Percentiles rank a stretch among this genome's conserved stretches.
phyloP scores from a whole-genome alignment of 2,797 vertebrate species.

The Nannoperca australis region DNA sequence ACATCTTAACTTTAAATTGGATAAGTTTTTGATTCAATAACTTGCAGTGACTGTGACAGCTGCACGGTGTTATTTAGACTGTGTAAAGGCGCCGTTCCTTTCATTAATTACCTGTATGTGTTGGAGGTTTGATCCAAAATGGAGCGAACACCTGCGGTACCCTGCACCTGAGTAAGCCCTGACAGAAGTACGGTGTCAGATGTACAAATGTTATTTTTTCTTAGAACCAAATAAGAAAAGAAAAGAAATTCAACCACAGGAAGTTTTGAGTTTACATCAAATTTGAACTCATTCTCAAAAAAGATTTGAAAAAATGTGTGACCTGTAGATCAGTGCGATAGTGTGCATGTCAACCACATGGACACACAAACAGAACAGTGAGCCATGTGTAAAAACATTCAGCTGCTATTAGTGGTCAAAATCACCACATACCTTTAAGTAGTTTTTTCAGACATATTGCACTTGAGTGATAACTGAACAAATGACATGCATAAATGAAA shows the following conservation, averaged over 20 bases:
- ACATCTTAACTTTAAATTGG: slow-evolving; percentile 55
- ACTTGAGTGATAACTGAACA: not conserved
- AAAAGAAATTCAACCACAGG: too few species aligned
- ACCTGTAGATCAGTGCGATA: not conserved
- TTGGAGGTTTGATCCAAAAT: slow-evolving; percentile 14
- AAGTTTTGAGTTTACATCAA: not conserved
- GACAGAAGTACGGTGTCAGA: not conserved
- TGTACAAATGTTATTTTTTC: not conserved
- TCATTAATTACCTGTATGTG: not conserved
- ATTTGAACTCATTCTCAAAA: not conserved
- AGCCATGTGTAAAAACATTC: not conserved
- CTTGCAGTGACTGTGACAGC: slow-evolving; percentile 9
- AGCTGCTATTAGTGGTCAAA: too few species aligned
- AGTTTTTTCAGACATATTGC: not conserved
- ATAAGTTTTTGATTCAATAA: slow-evolving; percentile 51
- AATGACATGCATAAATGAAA: not conserved
- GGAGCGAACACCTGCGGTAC: not conserved
- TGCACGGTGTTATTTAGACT: slow-evolving; percentile 1
- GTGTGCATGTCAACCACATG: not conserved
- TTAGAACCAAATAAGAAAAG: not conserved
- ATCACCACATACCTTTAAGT: too few species aligned
- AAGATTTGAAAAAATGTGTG: not conserved
- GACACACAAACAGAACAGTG: not conserved
- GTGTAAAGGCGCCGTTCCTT: not conserved
- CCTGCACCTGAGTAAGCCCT: not conserved